phyloP scores from a whole-genome alignment of 2,113 vertebrate species.

The Gallinago paraguaiae region DNA sequence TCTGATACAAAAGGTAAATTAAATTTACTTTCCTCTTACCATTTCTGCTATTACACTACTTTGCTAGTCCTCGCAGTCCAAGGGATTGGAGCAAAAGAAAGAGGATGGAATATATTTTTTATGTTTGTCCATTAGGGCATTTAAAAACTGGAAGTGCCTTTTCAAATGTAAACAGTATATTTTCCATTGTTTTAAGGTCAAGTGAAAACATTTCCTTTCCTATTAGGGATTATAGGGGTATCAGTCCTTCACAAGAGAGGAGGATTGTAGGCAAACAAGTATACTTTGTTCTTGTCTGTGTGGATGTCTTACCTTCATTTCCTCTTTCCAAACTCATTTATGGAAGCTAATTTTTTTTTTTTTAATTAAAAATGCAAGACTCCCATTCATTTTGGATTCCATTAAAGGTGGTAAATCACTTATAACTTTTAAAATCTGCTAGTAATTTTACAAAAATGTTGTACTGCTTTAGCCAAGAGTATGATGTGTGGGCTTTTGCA shows the following conservation, averaged over 20 bases:
- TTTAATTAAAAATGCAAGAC: neutral
- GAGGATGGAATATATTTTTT: neutral
- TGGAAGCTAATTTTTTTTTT: neutral
- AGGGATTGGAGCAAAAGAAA: neutral
- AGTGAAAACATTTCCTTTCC: slow-evolving; percentile 32
- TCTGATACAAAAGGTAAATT: neutral
- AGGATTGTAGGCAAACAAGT: neutral
- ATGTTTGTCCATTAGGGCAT: neutral
- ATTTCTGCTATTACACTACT: neutral
- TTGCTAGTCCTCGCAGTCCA: neutral
- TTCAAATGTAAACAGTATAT: slow-evolving; percentile 17
- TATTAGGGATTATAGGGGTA: neutral
- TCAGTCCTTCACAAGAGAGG: neutral
- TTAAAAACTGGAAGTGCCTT: slow-evolving; percentile 12
- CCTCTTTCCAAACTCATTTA: neutral
- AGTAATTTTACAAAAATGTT: slow-evolving; percentile 62
- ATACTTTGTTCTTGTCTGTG: neutral
- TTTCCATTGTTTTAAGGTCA: slow-evolving; percentile 20
- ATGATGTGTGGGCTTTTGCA: neutral
- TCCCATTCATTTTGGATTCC: neutral
- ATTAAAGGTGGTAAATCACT: slow-evolving; percentile 37
- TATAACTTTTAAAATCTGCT: slow-evolving; percentile 19
- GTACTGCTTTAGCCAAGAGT: slow-evolving; percentile 7
- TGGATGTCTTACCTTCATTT: neutral
- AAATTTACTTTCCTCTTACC: slow-evolving; percentile 7